These are phyloP conservation scores for Oryzias woworae DNA, from an alignment of 2,113 vertebrate genomes.

Conservation along the genomic window DNA sequence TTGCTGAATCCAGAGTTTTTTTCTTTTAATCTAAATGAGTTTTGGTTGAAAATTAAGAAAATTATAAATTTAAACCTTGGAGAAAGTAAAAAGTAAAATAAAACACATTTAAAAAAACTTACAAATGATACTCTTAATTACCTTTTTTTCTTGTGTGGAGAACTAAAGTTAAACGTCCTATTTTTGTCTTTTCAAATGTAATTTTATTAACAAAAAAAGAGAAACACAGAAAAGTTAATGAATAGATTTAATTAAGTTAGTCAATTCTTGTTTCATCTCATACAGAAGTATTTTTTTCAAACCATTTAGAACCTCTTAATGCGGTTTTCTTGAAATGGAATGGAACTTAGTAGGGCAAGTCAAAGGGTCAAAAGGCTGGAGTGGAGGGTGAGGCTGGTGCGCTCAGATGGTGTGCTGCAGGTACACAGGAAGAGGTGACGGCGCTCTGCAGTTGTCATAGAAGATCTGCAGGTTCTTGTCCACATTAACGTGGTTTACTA, in stretches of 20 bases:
- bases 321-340: too few species aligned
- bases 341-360: background rate
- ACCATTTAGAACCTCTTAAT: background rate
- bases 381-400: too few species aligned
- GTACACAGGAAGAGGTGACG: conserved; percentile 71
- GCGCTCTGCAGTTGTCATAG: conserved; percentile 75
- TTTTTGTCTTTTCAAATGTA: background rate
- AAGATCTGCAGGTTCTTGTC: conserved; percentile 74
- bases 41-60: too few species aligned
- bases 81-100: too few species aligned
- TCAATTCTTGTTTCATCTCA: conserved; percentile 3
- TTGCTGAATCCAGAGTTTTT: background rate
- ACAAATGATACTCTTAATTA: too few species aligned
- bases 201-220: background rate
- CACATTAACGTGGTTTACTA: conserved; percentile 62
- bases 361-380: background rate
- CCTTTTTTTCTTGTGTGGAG: too few species aligned
- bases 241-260: conserved; percentile 36
- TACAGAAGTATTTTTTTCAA: background rate
- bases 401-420: conserved; percentile 66
- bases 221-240: conserved; percentile 5
- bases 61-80: too few species aligned
- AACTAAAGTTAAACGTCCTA: background rate
- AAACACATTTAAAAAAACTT: too few species aligned
- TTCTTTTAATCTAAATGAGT: background rate